Evolutionary conservation across 2,113 vertebrate genomes (phyloP).

Genomic region (Pycnonotus jocosus): DNA sequence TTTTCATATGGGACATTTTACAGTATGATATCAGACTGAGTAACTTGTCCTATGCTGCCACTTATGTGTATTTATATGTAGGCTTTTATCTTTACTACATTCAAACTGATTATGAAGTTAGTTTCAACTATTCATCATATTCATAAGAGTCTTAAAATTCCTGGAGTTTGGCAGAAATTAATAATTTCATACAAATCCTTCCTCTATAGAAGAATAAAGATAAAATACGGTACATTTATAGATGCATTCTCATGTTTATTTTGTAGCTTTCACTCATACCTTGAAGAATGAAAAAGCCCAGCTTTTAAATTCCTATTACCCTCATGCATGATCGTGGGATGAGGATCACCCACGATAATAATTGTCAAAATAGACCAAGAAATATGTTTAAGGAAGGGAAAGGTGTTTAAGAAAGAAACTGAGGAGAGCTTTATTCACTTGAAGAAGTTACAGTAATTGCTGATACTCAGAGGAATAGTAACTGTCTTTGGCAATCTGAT

Average conservation of each 20-base stretch:
- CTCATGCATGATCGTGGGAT: neutral
- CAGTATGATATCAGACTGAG: neutral
- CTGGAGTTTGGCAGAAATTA: neutral
- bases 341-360: neutral
- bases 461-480: neutral
- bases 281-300: neutral
- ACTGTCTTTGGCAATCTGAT: neutral
- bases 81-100: neutral
- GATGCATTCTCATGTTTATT: neutral
- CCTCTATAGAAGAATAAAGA: neutral
- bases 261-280: neutral
- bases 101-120: neutral
- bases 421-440: neutral
- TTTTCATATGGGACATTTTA: neutral
- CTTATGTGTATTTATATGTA: neutral
- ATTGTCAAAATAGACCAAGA: neutral
- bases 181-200: neutral
- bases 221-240: neutral
- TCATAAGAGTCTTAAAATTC: neutral
- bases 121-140: neutral
- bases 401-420: neutral
- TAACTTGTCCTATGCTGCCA: neutral
- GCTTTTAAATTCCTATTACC: neutral
- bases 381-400: neutral
- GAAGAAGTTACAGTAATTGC: neutral